phyloP scores from a whole-genome alignment of 2,888 invertebrate genomes.

The Exocentrus adspersus region DNA sequence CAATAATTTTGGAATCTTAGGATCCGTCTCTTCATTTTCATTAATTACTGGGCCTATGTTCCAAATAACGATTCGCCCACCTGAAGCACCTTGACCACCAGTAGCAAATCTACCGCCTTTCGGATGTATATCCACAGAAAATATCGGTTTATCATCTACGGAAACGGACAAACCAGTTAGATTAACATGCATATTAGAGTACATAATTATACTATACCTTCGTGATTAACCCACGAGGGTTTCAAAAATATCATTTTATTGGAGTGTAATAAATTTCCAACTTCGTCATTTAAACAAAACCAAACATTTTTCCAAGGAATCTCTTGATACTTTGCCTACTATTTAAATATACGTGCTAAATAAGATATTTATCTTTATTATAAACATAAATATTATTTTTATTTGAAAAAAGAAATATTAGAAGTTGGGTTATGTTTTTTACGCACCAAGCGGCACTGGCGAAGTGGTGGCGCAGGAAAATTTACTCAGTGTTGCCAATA shows the following conservation, averaged over 20 bases:
- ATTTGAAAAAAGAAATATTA: too few species aligned
- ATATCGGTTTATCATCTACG: constrained; percentile 87
- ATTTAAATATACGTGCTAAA: too few species aligned
- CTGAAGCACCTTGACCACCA: constrained; percentile 91
- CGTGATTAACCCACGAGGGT: constrained; percentile 71
- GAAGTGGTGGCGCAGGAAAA: too few species aligned
- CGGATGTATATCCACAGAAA: constrained; percentile 97
- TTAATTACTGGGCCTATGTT: constrained; percentile 88
- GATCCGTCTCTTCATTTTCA: constrained; percentile 81
- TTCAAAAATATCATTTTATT: constrained; percentile 48
- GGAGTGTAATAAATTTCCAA: not conserved
- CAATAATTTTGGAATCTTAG: constrained; percentile 88
- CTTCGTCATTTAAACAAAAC: not conserved
- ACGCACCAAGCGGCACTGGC: too few species aligned
- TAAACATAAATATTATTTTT: too few species aligned
- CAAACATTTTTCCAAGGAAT: not conserved
- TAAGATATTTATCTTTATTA: too few species aligned
- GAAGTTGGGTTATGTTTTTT: too few species aligned
- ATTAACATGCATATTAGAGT: constrained; percentile 13
- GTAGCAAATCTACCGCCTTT: constrained; percentile 95
- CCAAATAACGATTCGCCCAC: constrained; percentile 95
- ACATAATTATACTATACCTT: constrained; percentile 69
- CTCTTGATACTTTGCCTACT: too few species aligned
- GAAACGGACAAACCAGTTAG: not conserved
- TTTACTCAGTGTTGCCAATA: too few species aligned